Evolutionary conservation across 2,113 vertebrate genomes (phyloP).

Genomic region (Cyanocitta stelleri): DNA sequence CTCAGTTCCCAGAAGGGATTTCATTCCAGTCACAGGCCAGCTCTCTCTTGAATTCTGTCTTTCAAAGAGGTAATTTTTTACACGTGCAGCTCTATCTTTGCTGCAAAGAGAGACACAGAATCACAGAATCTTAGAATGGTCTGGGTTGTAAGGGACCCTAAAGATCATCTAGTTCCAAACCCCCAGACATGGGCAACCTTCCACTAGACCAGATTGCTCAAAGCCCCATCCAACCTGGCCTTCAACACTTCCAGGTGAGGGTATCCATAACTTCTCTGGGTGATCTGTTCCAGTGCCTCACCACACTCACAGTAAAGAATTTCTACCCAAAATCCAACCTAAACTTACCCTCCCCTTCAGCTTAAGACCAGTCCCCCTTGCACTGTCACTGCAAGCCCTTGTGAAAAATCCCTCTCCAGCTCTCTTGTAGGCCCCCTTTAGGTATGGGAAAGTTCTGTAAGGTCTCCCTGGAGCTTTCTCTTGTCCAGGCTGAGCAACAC

Average conservation of each 20-base stretch:
- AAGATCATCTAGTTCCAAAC: neutral
- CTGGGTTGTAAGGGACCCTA: neutral
- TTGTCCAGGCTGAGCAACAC: neutral
- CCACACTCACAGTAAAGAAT: neutral
- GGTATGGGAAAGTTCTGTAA: neutral
- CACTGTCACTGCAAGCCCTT: neutral
- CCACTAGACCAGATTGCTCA: neutral
- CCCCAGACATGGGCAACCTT: neutral
- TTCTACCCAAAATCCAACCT: neutral
- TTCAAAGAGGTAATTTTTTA: neutral
- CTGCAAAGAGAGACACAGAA: neutral
- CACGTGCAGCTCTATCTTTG: neutral
- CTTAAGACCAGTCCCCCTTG: neutral
- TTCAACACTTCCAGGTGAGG: neutral
- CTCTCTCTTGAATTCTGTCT: neutral
- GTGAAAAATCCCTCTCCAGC: neutral
- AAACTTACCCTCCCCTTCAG: neutral
- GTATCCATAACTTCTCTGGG: neutral
- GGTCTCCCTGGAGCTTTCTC: neutral
- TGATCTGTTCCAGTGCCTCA: neutral
- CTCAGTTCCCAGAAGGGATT: neutral
- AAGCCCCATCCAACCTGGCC: neutral
- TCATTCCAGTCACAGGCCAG: neutral
- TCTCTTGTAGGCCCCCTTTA: neutral
- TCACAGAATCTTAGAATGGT: neutral